Conservation (phyloP, 2,888 invertebrate species). For the Polietes domitor region DNA sequence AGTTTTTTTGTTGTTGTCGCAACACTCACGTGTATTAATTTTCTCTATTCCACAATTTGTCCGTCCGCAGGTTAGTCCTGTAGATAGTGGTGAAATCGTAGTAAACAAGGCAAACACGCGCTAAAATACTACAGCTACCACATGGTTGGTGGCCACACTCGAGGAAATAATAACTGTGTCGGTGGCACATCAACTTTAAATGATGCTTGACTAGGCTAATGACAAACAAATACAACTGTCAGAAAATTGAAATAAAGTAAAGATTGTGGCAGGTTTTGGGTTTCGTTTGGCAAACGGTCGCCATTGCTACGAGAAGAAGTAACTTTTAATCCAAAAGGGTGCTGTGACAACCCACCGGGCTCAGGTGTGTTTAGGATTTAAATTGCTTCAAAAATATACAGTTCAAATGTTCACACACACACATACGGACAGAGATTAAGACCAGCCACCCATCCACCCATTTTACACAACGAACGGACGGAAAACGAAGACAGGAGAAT, state of each 20-base stretch:
- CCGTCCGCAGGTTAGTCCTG: not conserved
- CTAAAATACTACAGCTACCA: slow-evolving; percentile 58
- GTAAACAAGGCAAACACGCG: slow-evolving; percentile 50
- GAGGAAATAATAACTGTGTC: slow-evolving; percentile 8
- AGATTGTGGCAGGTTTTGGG: no score
- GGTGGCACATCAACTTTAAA: no score
- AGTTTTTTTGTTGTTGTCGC: slow-evolving; percentile 1
- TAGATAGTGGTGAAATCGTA: slow-evolving; percentile 13
- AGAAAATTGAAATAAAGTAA: no score
- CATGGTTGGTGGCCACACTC: slow-evolving; percentile 53
- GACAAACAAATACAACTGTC: no score
- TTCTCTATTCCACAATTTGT: not conserved
- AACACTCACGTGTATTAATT: slow-evolving; percentile 4
- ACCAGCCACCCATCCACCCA: not conserved
- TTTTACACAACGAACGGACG: not conserved
- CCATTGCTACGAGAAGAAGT: not conserved
- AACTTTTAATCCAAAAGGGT: slow-evolving; percentile 14
- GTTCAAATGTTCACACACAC: not conserved
- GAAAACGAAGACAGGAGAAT: not conserved
- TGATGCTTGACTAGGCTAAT: no score
- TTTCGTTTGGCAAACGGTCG: not conserved
- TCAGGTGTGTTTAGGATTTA: slow-evolving; percentile 39
- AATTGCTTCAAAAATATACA: slow-evolving; percentile 20
- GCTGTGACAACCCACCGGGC: no score
- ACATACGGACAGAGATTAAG: not conserved